These are phyloP conservation scores for Euwallacea fornicatus DNA, from an alignment of 1,140 invertebrate genomes.

Conservation along the genomic window DNA sequence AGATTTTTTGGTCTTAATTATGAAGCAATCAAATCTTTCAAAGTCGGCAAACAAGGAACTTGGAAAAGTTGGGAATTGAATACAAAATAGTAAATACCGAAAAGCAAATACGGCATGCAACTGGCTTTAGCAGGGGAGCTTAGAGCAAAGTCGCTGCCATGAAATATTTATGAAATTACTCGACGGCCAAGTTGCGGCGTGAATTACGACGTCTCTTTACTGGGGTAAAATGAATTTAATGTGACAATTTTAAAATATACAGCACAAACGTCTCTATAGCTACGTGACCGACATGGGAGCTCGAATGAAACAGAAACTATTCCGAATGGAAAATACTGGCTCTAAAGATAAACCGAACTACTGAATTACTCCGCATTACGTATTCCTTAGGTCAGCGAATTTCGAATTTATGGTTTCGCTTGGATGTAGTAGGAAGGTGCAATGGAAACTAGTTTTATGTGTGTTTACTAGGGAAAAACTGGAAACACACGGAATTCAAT, in stretches of 20 bases:
- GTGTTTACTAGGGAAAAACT: too few species aligned
- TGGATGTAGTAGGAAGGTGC: not conserved
- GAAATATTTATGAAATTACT: slow-evolving; percentile 40
- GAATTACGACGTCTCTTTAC: slow-evolving; percentile 31
- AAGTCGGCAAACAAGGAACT: not conserved
- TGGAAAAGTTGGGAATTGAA: slow-evolving; percentile 14
- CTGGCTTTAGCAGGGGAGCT: slow-evolving; percentile 19
- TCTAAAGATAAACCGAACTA: slow-evolving; percentile 1
- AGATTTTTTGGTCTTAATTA: too few species aligned
- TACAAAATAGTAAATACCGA: slow-evolving; percentile 21
- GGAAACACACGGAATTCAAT: too few species aligned
- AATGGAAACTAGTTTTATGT: too few species aligned
- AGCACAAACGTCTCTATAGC: slow-evolving; percentile 29
- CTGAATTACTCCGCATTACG: slow-evolving; percentile 6
- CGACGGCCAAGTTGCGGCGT: slow-evolving; percentile 30
- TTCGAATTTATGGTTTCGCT: slow-evolving; percentile 3
- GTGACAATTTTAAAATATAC: slow-evolving; percentile 35
- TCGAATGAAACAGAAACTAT: slow-evolving; percentile 11
- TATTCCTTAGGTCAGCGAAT: slow-evolving; percentile 10
- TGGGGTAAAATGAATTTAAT: slow-evolving; percentile 33
- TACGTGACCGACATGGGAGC: slow-evolving; percentile 23
- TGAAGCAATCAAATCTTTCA: not conserved
- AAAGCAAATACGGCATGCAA: slow-evolving; percentile 27
- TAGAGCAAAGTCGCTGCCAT: slow-evolving; percentile 25
- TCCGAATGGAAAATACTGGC: slow-evolving; percentile 10